Conservation (phyloP, 2,797 vertebrate genomes). For the Typhlichthys eigenmanni region DNA sequence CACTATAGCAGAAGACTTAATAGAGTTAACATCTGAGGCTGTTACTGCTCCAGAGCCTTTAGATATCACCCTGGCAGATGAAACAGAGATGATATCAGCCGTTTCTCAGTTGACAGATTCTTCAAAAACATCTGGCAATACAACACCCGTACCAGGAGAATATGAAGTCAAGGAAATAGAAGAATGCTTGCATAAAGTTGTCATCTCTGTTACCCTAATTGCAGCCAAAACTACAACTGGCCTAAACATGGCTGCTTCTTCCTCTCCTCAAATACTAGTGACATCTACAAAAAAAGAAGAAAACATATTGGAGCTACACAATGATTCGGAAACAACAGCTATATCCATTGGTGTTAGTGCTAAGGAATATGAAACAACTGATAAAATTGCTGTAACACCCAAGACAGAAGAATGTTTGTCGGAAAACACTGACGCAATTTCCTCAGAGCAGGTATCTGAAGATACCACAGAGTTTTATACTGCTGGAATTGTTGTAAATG, state of each 20-base stretch:
- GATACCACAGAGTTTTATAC: slow-evolving; percentile 39
- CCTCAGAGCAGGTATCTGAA: slow-evolving; percentile 55
- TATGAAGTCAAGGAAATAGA: slow-evolving; percentile 71
- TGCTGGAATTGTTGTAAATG: slow-evolving; percentile 43
- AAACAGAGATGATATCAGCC: slow-evolving; percentile 94
- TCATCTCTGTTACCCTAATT: slow-evolving; percentile 60
- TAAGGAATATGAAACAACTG: slow-evolving; percentile 43
- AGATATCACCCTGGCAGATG: slow-evolving; percentile 79
- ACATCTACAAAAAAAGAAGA: slow-evolving; percentile 43
- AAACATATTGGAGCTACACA: slow-evolving; percentile 49
- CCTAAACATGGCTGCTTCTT: slow-evolving; percentile 30
- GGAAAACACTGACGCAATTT: slow-evolving; percentile 53
- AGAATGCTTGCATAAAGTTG: slow-evolving; percentile 78
- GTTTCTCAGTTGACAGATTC: slow-evolving; percentile 88
- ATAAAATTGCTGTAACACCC: slow-evolving; percentile 37
- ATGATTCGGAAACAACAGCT: slow-evolving; percentile 44
- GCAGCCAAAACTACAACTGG: slow-evolving; percentile 35
- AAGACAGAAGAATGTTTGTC: slow-evolving; percentile 57
- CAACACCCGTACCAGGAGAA: slow-evolving; percentile 83
- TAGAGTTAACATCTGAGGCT: slow-evolving; percentile 82
- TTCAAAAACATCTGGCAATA: slow-evolving; percentile 84
- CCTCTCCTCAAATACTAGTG: slow-evolving; percentile 36
- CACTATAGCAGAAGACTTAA: slow-evolving; percentile 73
- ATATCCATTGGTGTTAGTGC: slow-evolving; percentile 39
- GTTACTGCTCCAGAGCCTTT: slow-evolving; percentile 80